phyloP scores from a whole-genome alignment of 2,113 vertebrate genomes.

The Calypte anna region DNA sequence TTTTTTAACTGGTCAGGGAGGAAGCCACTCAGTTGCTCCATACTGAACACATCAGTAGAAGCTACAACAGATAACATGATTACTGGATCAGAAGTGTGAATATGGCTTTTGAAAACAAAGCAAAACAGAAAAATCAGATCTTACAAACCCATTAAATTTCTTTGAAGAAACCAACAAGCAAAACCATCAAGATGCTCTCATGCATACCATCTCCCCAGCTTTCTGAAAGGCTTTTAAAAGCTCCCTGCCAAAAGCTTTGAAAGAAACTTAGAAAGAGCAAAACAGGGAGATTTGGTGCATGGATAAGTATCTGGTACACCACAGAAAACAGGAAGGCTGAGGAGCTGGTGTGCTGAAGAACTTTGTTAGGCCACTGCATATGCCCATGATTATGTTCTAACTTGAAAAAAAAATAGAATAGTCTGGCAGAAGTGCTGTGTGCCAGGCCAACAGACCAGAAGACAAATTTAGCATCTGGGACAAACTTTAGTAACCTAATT shows the following conservation, averaged over 20 bases:
- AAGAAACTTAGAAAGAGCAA: neutral
- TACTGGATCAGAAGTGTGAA: neutral
- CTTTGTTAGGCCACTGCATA: neutral
- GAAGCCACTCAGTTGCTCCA: neutral
- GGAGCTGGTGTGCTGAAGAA: neutral
- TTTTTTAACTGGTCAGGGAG: neutral
- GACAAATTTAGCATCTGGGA: neutral
- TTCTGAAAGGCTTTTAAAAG: neutral
- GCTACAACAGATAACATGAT: neutral
- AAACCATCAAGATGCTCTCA: neutral
- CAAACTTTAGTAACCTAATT: neutral
- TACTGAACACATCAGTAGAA: neutral
- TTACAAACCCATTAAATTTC: neutral
- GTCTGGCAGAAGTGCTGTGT: neutral
- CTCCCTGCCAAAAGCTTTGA: neutral
- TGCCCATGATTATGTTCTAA: neutral
- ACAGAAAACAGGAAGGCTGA: accelerated
- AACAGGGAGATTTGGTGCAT: neutral
- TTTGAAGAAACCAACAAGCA: neutral
- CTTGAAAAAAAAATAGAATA: accelerated
- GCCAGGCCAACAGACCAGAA: neutral
- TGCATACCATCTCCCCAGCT: neutral
- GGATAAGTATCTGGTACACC: neutral
- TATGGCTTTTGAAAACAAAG: neutral
- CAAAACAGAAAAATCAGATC: neutral